A percentile compares a stretch with the other conserved stretches of the same genome.
phyloP scores from a whole-genome alignment of 2,888 invertebrate genomes.

The Heliconius charithonia region DNA sequence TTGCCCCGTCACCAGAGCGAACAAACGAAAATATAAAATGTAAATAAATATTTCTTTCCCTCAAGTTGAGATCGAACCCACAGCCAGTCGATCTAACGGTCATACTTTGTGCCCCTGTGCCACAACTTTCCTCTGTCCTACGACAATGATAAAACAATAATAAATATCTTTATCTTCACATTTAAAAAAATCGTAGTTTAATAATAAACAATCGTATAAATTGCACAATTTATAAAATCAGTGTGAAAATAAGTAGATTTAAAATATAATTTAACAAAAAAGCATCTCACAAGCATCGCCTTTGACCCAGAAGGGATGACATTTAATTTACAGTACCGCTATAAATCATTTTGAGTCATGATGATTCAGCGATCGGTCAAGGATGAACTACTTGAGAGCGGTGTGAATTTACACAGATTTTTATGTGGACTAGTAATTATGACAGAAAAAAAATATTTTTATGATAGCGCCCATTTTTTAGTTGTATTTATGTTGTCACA shows the following conservation, averaged over 20 bases:
- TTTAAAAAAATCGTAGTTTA: no score
- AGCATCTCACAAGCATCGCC: constrained; percentile 42
- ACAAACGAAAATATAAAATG: no score
- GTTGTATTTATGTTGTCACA: not conserved
- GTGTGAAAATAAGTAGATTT: not conserved
- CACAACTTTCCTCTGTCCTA: no score
- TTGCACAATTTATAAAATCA: not conserved
- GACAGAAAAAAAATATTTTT: not conserved
- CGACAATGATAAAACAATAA: no score
- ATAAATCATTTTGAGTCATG: constrained; percentile 45
- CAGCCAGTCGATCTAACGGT: no score
- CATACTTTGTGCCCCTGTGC: no score
- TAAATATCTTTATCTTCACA: no score
- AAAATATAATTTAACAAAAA: constrained; percentile 12
- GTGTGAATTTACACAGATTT: constrained; percentile 9
- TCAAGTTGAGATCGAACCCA: no score
- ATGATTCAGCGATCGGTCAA: constrained; percentile 43
- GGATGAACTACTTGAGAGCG: constrained; percentile 29
- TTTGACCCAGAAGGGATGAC: constrained; percentile 49
- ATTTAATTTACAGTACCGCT: constrained; percentile 41
- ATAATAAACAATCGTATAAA: no score
- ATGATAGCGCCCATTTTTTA: not conserved
- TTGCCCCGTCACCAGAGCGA: no score
- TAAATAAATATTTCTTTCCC: no score
- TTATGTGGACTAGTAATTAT: not conserved